A percentile compares a stretch with the other conserved stretches of the same genome.
Evolutionary conservation across 2,888 invertebrate genomes (phyloP).

Genomic region (Meliscaeva auricollis): DNA sequence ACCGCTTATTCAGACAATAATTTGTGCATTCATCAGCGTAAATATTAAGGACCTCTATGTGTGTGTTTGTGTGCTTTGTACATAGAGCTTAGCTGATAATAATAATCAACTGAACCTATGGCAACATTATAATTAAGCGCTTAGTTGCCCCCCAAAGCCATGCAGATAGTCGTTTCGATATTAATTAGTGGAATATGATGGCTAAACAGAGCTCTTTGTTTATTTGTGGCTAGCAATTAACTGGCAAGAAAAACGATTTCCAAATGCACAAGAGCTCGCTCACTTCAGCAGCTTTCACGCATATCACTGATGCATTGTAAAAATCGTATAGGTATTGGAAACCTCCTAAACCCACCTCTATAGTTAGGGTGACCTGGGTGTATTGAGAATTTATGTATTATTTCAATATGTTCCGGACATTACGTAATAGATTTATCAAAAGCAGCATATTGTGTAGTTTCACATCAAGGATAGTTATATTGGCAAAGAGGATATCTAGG

Average conservation of each 20-base stretch:
- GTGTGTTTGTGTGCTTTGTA: too few relatives aligned
- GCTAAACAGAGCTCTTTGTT: constrained; percentile 34
- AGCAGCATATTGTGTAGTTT: constrained; percentile 44
- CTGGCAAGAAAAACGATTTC: constrained; percentile 41
- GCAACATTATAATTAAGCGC: constrained; percentile 35
- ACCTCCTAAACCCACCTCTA: constrained; percentile 8
- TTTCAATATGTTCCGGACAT: constrained; percentile 44
- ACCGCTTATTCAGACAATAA: background rate
- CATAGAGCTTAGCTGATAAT: too few relatives aligned
- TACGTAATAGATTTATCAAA: constrained; percentile 65
- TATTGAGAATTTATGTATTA: constrained; percentile 5
- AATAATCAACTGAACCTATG: constrained; percentile 21
- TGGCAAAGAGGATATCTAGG: too few relatives aligned
- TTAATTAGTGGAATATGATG: constrained; percentile 54
- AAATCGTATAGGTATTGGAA: background rate
- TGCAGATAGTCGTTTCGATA: constrained; percentile 37
- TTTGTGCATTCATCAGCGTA: constrained; percentile 7
- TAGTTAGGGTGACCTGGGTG: constrained; percentile 22
- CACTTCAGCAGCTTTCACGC: background rate
- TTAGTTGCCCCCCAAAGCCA: constrained; percentile 26
- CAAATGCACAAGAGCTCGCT: background rate
- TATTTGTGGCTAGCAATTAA: constrained; percentile 34
- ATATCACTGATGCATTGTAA: background rate
- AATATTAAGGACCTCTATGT: background rate
- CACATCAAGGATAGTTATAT: background rate